Percentiles rank a stretch among this genome's conserved stretches.
phyloP scores from a whole-genome alignment of 1,140 invertebrate genomes.

The Helicoverpa zea region DNA sequence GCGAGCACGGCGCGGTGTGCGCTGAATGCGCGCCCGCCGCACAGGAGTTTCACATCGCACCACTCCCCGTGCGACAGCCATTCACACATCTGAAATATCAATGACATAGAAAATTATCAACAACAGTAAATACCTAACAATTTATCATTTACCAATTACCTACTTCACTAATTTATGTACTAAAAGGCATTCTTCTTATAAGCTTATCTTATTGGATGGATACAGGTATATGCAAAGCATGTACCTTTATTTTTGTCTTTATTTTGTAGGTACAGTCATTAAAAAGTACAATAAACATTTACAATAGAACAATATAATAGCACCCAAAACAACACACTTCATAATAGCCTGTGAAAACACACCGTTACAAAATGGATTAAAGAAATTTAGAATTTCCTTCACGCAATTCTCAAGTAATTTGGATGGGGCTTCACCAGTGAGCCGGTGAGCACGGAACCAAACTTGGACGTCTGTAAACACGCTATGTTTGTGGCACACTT shows the following conservation, averaged over 20 bases:
- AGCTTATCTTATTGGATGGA: no score
- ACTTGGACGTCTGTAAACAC: constrained; percentile 59
- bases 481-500: constrained; percentile 67
- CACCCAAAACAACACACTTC: constrained; percentile 9
- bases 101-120: constrained; percentile 14
- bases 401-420: constrained; percentile 55
- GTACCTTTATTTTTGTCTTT: no score
- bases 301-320: constrained; percentile 39
- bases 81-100: constrained; percentile 71
- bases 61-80: constrained; percentile 73
- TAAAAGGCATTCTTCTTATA: no score
- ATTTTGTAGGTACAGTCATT: background rate
- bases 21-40: constrained; percentile 69
- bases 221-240: no score
- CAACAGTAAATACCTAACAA: background rate
- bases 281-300: constrained; percentile 42
- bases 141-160: background rate
- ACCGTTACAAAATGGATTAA: constrained; percentile 54
- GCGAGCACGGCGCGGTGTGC: constrained; percentile 79
- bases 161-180: background rate
- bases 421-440: constrained; percentile 45
- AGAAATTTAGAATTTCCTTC: constrained; percentile 48
- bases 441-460: constrained; percentile 42
- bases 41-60: constrained; percentile 77
- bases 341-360: constrained; percentile 53